Conservation (phyloP, 2,888 invertebrate genomes). For the Apodemia duryi region DNA sequence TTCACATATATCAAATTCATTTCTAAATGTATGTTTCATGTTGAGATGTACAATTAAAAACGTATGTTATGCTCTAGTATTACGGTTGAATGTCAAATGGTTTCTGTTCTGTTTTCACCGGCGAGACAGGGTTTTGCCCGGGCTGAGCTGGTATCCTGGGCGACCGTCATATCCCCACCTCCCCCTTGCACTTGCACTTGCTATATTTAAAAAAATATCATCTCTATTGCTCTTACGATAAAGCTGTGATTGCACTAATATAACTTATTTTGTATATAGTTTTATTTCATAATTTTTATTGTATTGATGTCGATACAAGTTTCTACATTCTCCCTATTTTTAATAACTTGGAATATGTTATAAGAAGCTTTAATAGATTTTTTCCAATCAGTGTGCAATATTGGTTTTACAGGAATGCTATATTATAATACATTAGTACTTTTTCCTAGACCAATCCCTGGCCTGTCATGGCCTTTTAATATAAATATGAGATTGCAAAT, state of each 20-base stretch:
- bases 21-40: slow-evolving; percentile 14
- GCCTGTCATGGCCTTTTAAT: too few species aligned
- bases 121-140: slow-evolving; percentile 47
- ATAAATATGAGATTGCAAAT: too few species aligned
- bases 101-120: slow-evolving; percentile 46
- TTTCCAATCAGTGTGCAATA: too few species aligned
- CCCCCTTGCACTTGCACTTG: slow-evolving; percentile 55
- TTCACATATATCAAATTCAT: slow-evolving; percentile 21
- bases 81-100: slow-evolving; percentile 37
- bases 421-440: too few species aligned
- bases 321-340: neutral
- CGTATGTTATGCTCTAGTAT: slow-evolving; percentile 14
- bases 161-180: slow-evolving; percentile 43
- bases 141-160: slow-evolving; percentile 68
- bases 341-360: too few species aligned
- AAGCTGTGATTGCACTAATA: slow-evolving; percentile 9
- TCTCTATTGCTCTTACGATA: slow-evolving; percentile 19
- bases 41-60: neutral
- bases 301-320: slow-evolving; percentile 9
- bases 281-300: slow-evolving; percentile 14
- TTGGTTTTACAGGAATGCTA: too few species aligned
- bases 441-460: too few species aligned
- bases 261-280: neutral
- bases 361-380: too few species aligned
- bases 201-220: slow-evolving; percentile 23